Evolutionary conservation across 1,140 invertebrate genomes (phyloP).

Genomic region (Atta cephalotes): DNA sequence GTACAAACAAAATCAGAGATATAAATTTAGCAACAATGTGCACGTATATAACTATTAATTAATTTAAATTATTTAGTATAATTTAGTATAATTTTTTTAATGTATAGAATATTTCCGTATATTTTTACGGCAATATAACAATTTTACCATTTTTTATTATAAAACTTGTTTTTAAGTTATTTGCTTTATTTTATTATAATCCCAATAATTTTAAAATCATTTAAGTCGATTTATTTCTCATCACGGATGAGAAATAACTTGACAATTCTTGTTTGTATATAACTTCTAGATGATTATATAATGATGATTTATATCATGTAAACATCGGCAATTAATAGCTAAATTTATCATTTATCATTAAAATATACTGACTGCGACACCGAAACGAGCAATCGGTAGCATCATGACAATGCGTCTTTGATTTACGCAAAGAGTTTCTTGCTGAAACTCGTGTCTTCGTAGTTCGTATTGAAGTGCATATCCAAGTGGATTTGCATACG

Average conservation of each 20-base stretch:
- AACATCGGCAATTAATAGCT: neutral
- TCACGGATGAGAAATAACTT: neutral
- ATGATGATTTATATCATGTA: neutral
- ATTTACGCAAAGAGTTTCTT: constrained; percentile 76
- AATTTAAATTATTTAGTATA: neutral
- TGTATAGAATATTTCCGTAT: neutral
- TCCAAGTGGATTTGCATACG: constrained; percentile 83
- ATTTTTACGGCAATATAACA: neutral
- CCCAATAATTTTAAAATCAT: neutral
- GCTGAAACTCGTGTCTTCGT: constrained; percentile 75
- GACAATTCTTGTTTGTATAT: neutral
- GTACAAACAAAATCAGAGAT: neutral
- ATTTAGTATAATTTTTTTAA: neutral
- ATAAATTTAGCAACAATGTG: neutral
- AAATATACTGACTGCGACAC: neutral
- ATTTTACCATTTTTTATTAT: neutral
- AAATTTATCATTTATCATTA: neutral
- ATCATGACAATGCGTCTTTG: constrained; percentile 65
- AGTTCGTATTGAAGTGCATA: constrained; percentile 75
- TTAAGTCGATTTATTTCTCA: neutral
- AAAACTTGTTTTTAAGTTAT: neutral
- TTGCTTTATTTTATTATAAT: neutral
- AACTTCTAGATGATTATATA: neutral
- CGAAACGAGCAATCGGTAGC: constrained; percentile 50
- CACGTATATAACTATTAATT: neutral